Base-by-base conservation (phyloP, 2,888 invertebrate genomes). In the Acrocyrtus sp. region DNA sequence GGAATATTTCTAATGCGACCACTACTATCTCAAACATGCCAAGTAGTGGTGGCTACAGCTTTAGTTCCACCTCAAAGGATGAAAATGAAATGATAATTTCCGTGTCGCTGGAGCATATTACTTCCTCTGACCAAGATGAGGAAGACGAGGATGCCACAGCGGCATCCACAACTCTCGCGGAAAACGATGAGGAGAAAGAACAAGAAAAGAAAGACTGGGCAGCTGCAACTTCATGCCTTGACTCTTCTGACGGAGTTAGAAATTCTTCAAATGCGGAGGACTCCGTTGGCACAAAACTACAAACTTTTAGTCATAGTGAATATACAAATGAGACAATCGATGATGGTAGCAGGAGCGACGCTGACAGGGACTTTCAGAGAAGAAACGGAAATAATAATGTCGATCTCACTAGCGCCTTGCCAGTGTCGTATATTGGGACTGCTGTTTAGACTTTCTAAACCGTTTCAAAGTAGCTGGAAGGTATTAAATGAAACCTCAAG, bases 371-470 rank as follows among this genome's bases (percentile, higher is more conserved):
- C 43, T 39, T 51, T n/a, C 73, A 69, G 50, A 47, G 75, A 54
- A 66, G 77, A 54, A 77, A 77, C 60, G 77, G 77, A 47, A 77
- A 77, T 70, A 77, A 77, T 65, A 77, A 75, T 51, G 73, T 73
- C 22, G 75, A 75, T 47, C 57, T 70, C 41, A 21, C 66, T 41
- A 65, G 66, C 47, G 10, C 57, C 61, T 57, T 77, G 34, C 75
- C 75, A 12, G 39, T 73, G 62, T 69, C 73, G 24, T 75, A 73
- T 41, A 67, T 77, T 48, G 77, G 77, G n/a, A 77, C 77, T 27
- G 77, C 77, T 24, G 77, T 77, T n/a, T 77, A 75, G 56, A 17
- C 3, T 21, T 56, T 45, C 5, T 15, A 17, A 45, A 45, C 22
- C 50, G 22, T 50, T 19, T 50, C 8, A 8, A 10, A 3, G 22